phyloP scores from a whole-genome alignment of 35 echinoderm and acorn worm genomes.

The Holothuria glaberrima region DNA sequence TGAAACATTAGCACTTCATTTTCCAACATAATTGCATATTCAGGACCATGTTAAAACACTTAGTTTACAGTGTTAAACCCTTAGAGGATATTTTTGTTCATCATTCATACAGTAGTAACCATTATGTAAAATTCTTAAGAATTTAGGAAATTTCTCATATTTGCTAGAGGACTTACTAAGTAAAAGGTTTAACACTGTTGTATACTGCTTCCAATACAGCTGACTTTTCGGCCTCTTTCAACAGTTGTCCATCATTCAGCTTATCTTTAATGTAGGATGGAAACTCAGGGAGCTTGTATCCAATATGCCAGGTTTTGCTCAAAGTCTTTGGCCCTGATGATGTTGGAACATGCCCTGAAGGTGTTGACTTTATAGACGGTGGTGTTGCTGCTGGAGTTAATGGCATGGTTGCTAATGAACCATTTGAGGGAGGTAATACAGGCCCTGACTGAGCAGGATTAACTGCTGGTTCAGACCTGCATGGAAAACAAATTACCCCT shows the following conservation, averaged over 20 bases:
- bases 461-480: neutral
- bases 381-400: neutral
- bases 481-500: neutral
- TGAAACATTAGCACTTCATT: slow-evolving; percentile 2
- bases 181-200: slow-evolving; percentile 28
- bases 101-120: neutral
- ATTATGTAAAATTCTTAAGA: neutral
- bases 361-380: neutral
- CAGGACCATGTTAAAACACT: neutral
- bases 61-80: neutral
- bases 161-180: neutral
- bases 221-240: neutral
- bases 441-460: neutral
- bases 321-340: neutral
- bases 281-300: neutral
- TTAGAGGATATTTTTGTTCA: neutral
- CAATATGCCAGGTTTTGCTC: neutral
- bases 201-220: neutral
- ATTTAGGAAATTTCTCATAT: neutral
- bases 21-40: neutral
- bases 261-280: neutral
- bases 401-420: neutral
- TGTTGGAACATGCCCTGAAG: slow-evolving; percentile 15
- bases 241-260: slow-evolving; percentile 3
- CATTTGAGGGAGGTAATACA: neutral